Base-by-base conservation (phyloP, 2,797 vertebrate genomes). In the Gadopsis marmoratus region DNA sequence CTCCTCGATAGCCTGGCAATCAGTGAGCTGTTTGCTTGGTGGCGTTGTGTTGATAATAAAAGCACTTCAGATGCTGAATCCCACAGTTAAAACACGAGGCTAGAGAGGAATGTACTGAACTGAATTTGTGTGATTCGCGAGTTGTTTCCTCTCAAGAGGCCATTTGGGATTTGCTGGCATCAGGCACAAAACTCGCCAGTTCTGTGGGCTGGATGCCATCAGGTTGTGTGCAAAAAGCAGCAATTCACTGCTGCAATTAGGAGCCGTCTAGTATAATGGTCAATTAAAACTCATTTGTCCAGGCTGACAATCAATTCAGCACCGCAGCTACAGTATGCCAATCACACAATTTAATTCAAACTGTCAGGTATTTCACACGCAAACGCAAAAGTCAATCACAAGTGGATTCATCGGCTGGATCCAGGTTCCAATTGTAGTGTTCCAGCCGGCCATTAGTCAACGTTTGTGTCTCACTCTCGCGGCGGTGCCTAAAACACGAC, bases 221-320 rank as follows among this genome's bases (percentile, higher is more conserved):
- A 76, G 47, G 39, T 55, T 67, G 60, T 58, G 23, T 59, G 73
- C 39, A 33, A 70, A 78, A 77, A 71, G 64, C 45, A 58, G 45
- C 68, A 29, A 47, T 64, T 72, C 68, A 21, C 58, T 48, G 31
- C 76, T 61, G 76, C 81, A 66, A 78, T 83, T 74, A 68, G 23
- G 37, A 79, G 19, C 19, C 19, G 63, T 75, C 43, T 10, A 35
- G 29, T 43, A 7, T 26, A 45, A 19, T 55, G 43, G 7, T 17
- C 51, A 73, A 81, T 81, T 79, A 21, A 72, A 78, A 77, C 43
- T 37, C 4, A 4, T 74, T 84, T 76, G 43, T 70, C 56, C 10
- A 29, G 11, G 45, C 56, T 26, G 31, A 37, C 64, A 50, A 50
- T 76, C 31, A 37, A 19, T 43, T 65, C 35, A 43, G 56, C n/a